A percentile compares a stretch with the other conserved stretches of the same genome.
Conservation (phyloP, 2,797 vertebrate species). For the Microcaecilia unicolor region DNA sequence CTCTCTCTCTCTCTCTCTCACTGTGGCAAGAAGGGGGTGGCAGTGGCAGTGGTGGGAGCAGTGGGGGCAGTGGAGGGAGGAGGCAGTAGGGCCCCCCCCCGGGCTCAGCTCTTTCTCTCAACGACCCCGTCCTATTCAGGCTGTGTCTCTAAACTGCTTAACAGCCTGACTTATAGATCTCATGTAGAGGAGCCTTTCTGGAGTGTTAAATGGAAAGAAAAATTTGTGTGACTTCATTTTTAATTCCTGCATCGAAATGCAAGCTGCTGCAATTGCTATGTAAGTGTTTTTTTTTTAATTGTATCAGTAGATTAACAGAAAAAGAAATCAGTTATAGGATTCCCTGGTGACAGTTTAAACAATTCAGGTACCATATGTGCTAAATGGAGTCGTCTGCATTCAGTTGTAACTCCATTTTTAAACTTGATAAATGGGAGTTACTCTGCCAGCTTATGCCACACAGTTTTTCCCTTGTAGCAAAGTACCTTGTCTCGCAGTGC, state of each 20-base stretch:
- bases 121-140: no score
- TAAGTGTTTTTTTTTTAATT: conserved; percentile 3
- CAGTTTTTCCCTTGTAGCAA: not conserved
- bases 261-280: not conserved
- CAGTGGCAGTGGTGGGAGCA: no score
- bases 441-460: rapidly evolving
- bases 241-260: not conserved
- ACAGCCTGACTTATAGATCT: no score
- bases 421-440: not conserved
- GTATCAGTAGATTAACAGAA: not conserved
- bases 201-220: no score
- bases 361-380: not conserved
- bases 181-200: no score
- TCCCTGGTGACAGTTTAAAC: conserved; percentile 7
- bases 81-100: no score
- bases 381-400: conserved; percentile 6
- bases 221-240: not conserved
- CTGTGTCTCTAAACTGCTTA: no score
- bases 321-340: not conserved
- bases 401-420: conserved; percentile 5
- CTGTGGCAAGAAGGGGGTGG: no score
- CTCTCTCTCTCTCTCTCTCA: no score
- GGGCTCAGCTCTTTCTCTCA: no score
- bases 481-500: rapidly evolving
- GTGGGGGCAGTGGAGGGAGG: no score